Percentiles rank a stretch among this genome's conserved stretches.
Conservation (phyloP, 2,113 vertebrate genomes). For the Tragelaphus imberbis region DNA sequence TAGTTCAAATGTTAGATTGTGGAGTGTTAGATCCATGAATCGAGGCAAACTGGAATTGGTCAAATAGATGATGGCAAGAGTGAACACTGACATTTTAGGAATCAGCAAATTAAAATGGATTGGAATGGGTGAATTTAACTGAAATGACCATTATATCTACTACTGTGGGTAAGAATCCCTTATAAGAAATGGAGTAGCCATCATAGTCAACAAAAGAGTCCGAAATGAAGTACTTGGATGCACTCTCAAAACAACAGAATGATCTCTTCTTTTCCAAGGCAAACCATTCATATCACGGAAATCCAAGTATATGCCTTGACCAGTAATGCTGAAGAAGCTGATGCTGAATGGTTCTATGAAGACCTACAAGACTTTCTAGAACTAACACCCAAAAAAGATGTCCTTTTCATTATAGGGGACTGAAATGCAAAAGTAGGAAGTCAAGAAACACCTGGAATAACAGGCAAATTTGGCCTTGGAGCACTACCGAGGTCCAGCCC, state of each 20-base stretch:
- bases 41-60: neutral
- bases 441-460: neutral
- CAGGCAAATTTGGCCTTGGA: neutral
- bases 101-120: neutral
- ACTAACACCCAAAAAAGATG: neutral
- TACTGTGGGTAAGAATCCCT: neutral
- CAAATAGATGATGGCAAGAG: neutral
- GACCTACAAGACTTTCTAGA: neutral
- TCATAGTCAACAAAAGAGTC: neutral
- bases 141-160: neutral
- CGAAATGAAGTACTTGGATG: neutral
- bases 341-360: neutral
- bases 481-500: too few species aligned
- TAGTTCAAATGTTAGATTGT: too few species aligned
- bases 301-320: neutral
- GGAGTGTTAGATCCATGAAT: neutral
- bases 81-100: neutral
- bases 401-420: neutral
- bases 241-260: neutral
- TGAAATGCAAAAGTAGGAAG: neutral
- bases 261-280: neutral
- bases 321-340: neutral
- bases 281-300: neutral
- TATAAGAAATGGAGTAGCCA: neutral
- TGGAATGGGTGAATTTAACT: neutral